Evolutionary conservation across 2,888 invertebrate genomes (phyloP).

Genomic region (Fabriciana adippe): DNA sequence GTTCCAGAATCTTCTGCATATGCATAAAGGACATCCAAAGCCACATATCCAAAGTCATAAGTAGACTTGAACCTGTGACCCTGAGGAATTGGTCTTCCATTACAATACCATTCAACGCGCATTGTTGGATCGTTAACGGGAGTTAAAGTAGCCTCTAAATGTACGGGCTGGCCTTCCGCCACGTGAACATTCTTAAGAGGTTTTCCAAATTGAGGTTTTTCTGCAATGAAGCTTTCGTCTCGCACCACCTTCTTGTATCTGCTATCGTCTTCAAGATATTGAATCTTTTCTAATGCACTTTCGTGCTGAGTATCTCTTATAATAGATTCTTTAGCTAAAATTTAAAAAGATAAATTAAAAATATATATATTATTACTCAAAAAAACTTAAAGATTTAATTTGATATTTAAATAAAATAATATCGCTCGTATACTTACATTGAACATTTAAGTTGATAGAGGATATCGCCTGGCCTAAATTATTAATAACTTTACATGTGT

Average conservation of each 20-base stretch:
- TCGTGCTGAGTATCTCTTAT: conserved; percentile 96
- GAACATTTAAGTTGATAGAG: conserved; percentile 90
- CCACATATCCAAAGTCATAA: conserved; percentile 98
- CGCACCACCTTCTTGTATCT: conserved; percentile 87
- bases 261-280: conserved; percentile 93
- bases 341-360: conserved; percentile 13
- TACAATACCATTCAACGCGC: conserved; percentile 99
- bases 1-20: conserved; percentile 98
- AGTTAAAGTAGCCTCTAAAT: conserved; percentile 96
- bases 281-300: conserved; percentile 95
- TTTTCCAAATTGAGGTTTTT: conserved; percentile 94
- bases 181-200: conserved; percentile 93
- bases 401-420: not conserved
- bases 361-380: not conserved
- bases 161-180: conserved; percentile 93
- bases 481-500: conserved; percentile 93
- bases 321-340: conserved; percentile 89
- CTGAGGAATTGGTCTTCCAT: conserved; percentile 95
- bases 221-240: conserved; percentile 89
- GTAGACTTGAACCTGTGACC: conserved; percentile 98
- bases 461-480: conserved; percentile 92
- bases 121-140: conserved; percentile 99
- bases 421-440: conserved; percentile 83
- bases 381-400: not conserved
- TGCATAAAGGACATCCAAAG: conserved; percentile 97